Percentiles rank a stretch among this genome's conserved stretches.
Conservation (phyloP, 1,140 invertebrate genomes). For the Trypoxylus dichotomus region DNA sequence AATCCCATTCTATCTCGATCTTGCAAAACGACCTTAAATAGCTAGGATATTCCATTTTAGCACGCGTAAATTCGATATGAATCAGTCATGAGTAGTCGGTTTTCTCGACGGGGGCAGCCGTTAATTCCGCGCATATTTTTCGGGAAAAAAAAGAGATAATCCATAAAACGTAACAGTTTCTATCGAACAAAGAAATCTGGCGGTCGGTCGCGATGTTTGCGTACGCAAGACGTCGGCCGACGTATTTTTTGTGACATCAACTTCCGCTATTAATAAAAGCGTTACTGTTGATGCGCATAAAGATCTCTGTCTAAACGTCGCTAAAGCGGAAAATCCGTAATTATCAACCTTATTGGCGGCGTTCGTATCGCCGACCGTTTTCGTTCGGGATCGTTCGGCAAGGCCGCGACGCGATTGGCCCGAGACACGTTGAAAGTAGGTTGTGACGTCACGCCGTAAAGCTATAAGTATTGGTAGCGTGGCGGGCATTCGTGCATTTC, state of each 20-base stretch:
- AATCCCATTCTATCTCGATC: no score
- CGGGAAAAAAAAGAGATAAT: background rate
- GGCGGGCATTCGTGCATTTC: constrained; percentile 42
- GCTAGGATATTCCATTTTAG: no score
- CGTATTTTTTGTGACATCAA: constrained; percentile 44
- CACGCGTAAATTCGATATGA: no score
- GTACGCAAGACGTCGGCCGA: constrained; percentile 41
- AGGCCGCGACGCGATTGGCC: constrained; percentile 52
- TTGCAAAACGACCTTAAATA: no score
- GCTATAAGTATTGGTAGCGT: constrained; percentile 48
- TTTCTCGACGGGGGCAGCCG: background rate
- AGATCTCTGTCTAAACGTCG: constrained; percentile 32
- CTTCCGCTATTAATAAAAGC: constrained; percentile 48
- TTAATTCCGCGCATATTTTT: background rate
- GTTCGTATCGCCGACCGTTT: background rate
- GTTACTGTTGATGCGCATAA: constrained; percentile 39
- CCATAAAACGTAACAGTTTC: constrained; percentile 9
- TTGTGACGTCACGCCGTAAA: constrained; percentile 52
- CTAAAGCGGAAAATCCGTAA: constrained; percentile 36
- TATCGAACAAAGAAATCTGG: constrained; percentile 47
- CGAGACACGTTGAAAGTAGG: constrained; percentile 54
- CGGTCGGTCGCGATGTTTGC: constrained; percentile 39
- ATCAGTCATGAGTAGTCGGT: no score
- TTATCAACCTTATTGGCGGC: background rate
- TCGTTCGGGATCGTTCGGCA: constrained; percentile 41